Evolutionary conservation across 1,140 invertebrate genomes (phyloP).

Genomic region (Ectropis grisescens): DNA sequence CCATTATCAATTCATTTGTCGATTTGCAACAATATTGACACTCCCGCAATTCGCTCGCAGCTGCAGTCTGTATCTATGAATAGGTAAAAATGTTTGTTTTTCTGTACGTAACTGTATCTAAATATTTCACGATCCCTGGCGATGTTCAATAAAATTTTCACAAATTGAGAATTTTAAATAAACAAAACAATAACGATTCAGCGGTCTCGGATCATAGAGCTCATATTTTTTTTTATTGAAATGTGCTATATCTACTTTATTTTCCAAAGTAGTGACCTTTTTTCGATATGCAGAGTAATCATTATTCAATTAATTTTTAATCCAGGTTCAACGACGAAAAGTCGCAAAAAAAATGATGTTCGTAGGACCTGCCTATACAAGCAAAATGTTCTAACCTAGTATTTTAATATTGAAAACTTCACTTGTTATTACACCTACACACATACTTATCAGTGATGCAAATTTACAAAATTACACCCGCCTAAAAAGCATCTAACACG

Average conservation of each 20-base stretch:
- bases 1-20: too few species aligned
- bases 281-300: not conserved
- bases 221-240: conserved; percentile 4
- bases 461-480: too few species aligned
- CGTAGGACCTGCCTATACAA: too few species aligned
- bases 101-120: conserved; percentile 37
- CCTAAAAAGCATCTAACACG: too few species aligned
- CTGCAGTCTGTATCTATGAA: conserved; percentile 7
- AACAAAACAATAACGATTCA: conserved; percentile 41
- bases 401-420: too few species aligned
- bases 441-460: too few species aligned
- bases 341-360: too few species aligned
- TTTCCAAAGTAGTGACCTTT: not conserved
- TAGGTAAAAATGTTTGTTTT: conserved; percentile 46
- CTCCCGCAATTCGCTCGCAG: too few species aligned
- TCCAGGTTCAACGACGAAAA: not conserved
- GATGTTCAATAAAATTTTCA: conserved; percentile 50
- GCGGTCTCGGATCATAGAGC: conserved; percentile 40
- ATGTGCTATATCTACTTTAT: not conserved
- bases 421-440: too few species aligned
- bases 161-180: conserved; percentile 52
- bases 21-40: too few species aligned
- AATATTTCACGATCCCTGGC: conserved; percentile 44
- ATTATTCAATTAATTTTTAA: not conserved
- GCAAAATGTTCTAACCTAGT: too few species aligned